Evolutionary conservation across 2,797 vertebrate species (phyloP), one percentile per base, ranked within the genome.

Genomic region (Eulemur mongoz): DNA sequence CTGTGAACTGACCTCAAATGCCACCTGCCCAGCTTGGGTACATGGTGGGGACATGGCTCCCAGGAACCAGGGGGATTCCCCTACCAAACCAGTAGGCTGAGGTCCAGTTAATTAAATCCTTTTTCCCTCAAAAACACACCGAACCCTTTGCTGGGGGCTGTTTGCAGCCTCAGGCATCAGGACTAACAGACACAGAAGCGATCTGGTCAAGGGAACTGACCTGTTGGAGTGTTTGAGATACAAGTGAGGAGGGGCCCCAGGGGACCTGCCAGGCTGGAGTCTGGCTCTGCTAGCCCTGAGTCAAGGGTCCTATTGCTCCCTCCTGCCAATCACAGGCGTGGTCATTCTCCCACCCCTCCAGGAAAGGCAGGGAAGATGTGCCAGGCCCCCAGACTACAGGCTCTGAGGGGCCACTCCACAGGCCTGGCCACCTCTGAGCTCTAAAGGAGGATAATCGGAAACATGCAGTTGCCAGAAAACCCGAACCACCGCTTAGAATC

Each of bases 111-210:
- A 23, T 18, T 38, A n/a, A 23, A 50, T 76, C 54, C 38, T 45
- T 54, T 85, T 67, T 78, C 76, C 18, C 59, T 61, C 23, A 27
- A 23, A 81, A 0, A 3, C 27, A 45, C 38, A 70, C 30, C 61
- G n/a, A 92, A 27, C 2, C 3, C 48, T 57, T 95, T 35, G 72
- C 75, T 72, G 75, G 78, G 80, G 25, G 73, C 86, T 52, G 43
- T 43, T 82, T 61, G 35, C 17, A 63, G 70, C 48, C 61, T 89
- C 48, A 43, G 59, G 93, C 80, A 40, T 97, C 94, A 85, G 92
- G 93, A 89, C 81, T 82, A 87, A 96, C 1, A 93, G 95, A 93
- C 86, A 83, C 97, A 91, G 95, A 97, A 97, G 96, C 92, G 97
- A 79, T 98, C 82, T 73, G 89, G 85, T 59, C 95, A 43, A 61